Evolutionary conservation across 2,113 vertebrate species (phyloP).

Genomic region (Brienomyrus longianalis): DNA sequence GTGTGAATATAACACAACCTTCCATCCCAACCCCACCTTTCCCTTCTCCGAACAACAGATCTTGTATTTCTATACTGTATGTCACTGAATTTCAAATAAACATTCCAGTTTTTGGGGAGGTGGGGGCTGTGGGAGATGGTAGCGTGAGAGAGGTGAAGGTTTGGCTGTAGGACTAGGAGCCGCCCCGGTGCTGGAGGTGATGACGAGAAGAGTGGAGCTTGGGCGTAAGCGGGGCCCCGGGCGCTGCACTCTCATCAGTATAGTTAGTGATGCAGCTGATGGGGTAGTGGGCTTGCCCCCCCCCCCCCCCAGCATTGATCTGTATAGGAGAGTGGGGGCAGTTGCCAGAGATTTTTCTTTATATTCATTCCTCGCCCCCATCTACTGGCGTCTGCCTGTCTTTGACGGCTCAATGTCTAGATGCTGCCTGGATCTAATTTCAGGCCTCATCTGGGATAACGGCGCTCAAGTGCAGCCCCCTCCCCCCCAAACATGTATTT

Average conservation of each 20-base stretch:
- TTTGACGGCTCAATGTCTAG: conserved; percentile 9
- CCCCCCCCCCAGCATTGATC: background rate
- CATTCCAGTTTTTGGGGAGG: background rate
- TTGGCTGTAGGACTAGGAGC: background rate
- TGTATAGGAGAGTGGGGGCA: background rate
- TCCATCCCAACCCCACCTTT: background rate
- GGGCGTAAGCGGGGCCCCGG: too few species aligned
- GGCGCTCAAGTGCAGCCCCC: background rate
- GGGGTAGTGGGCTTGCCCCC: background rate
- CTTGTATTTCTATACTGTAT: background rate
- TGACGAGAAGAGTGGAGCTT: background rate
- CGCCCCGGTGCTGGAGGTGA: too few species aligned
- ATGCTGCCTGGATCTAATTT: background rate
- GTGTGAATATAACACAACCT: background rate
- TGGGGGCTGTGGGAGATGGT: background rate
- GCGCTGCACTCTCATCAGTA: background rate
- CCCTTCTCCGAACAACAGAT: background rate
- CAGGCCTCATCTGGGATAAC: conserved; percentile 4
- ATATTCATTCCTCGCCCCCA: background rate
- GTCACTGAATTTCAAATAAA: background rate
- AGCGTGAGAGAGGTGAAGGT: background rate
- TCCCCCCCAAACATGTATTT: background rate
- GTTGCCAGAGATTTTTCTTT: background rate
- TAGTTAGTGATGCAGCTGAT: background rate
- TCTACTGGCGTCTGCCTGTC: conserved; percentile 15